These are phyloP conservation scores for Nomada ferruginata DNA, from an alignment of 2,888 invertebrate species.

Conservation along the genomic window DNA sequence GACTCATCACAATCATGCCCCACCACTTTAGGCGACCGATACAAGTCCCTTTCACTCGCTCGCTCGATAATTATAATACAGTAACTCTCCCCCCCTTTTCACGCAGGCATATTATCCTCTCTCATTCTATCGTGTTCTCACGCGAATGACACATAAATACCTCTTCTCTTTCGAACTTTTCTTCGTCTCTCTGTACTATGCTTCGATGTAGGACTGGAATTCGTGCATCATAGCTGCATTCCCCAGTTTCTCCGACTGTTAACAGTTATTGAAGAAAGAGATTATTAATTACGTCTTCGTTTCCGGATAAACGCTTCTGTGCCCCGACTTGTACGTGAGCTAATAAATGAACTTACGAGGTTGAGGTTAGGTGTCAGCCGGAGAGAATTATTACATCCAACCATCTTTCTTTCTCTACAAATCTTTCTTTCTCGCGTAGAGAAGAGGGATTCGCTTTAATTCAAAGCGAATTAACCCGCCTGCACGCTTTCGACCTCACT, in stretches of 20 bases:
- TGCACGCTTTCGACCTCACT: constrained; percentile 63
- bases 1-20: constrained; percentile 55
- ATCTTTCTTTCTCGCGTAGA: constrained; percentile 16
- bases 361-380: constrained; percentile 50
- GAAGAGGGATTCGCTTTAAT: constrained; percentile 62
- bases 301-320: neutral
- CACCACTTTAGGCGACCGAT: constrained; percentile 53
- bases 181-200: neutral
- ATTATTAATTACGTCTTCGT: neutral
- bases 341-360: constrained; percentile 29
- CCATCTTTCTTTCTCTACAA: constrained; percentile 15
- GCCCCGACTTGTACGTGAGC: too few relatives aligned
- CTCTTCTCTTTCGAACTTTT: constrained; percentile 6
- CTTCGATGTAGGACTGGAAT: neutral
- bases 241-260: too few relatives aligned
- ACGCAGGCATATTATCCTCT: constrained; percentile 1
- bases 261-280: neutral
- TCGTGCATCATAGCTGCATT: neutral
- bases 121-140: constrained; percentile 12
- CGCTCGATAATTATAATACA: constrained; percentile 63
- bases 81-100: constrained; percentile 42
- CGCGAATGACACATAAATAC: neutral
- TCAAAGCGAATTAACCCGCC: constrained; percentile 70
- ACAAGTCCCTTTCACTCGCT: constrained; percentile 65
- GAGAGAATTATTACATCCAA: constrained; percentile 2